Evolutionary conservation across 1,140 invertebrate genomes (phyloP).

Genomic region (Wasmannia auropunctata): DNA sequence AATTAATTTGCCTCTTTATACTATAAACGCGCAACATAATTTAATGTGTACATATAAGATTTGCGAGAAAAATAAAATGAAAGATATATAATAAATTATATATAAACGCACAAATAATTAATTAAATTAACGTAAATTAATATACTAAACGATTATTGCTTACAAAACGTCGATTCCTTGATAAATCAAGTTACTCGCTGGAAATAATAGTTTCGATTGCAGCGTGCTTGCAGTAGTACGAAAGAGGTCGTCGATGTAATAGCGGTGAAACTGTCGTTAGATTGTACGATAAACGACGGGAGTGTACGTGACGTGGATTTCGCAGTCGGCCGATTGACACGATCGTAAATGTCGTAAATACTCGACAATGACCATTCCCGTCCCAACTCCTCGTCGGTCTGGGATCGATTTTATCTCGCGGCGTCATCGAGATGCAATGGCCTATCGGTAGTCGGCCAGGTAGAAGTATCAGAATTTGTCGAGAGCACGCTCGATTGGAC

Average conservation of each 20-base stretch:
- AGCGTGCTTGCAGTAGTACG: neutral
- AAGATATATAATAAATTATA: neutral
- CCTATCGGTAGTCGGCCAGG: conserved; percentile 35
- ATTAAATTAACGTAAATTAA: no score
- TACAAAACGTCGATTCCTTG: neutral
- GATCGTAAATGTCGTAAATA: conserved; percentile 65
- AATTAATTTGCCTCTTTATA: neutral
- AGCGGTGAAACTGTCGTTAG: neutral
- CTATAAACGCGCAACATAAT: neutral
- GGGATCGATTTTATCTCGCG: conserved; percentile 55
- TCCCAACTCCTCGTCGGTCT: conserved; percentile 7
- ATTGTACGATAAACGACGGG: conserved; percentile 18
- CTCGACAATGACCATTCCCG: conserved; percentile 26
- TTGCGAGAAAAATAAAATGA: neutral
- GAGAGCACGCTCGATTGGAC: conserved; percentile 55
- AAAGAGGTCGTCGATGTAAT: neutral
- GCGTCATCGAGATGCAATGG: conserved; percentile 36
- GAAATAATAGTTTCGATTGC: neutral
- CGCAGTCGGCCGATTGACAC: conserved; percentile 29
- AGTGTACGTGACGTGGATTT: conserved; percentile 25
- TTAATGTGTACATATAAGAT: neutral
- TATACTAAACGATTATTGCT: neutral
- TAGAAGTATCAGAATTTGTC: conserved; percentile 66
- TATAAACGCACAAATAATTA: neutral
- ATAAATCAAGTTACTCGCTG: neutral